Evolutionary conservation across 2,797 vertebrate genomes (phyloP).

Genomic region (Coluber constrictor): DNA sequence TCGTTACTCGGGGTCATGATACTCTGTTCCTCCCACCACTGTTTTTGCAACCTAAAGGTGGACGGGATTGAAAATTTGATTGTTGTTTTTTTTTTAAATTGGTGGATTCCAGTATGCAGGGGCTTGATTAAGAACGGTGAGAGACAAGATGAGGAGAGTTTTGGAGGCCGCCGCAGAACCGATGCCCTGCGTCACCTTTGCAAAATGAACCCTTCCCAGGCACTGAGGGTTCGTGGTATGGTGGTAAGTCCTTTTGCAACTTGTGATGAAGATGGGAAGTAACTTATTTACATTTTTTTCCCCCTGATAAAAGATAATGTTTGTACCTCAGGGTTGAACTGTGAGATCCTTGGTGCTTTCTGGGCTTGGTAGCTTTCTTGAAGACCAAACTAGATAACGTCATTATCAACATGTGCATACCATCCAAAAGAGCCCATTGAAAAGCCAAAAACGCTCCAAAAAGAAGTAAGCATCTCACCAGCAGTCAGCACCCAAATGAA

Average conservation of each 20-base stretch:
- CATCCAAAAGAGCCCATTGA: neutral
- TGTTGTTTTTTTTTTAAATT: neutral
- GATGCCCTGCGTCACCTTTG: constrained; percentile 93
- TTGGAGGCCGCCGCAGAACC: constrained; percentile 89
- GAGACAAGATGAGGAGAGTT: constrained; percentile 93
- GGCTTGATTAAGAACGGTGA: constrained; percentile 97
- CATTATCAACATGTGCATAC: too few relatives aligned
- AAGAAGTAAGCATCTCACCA: neutral
- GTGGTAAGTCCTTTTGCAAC: constrained; percentile 80
- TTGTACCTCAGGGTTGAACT: too few relatives aligned
- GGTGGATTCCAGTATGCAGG: constrained; percentile 80
- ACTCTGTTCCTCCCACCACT: neutral
- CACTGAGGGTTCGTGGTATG: constrained; percentile 95
- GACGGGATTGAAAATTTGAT: neutral
- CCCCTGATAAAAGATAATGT: too few relatives aligned
- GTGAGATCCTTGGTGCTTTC: too few relatives aligned
- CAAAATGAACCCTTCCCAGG: constrained; percentile 97
- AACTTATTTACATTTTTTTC: too few relatives aligned
- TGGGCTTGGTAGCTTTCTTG: too few relatives aligned
- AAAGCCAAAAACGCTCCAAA: neutral
- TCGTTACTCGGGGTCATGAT: too few relatives aligned
- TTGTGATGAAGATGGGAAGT: neutral
- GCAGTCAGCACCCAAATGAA: neutral
- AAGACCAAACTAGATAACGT: too few relatives aligned
- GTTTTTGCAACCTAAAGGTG: neutral